Base-by-base conservation (phyloP, 2,113 vertebrate genomes). In the Nothoprocta perdicaria region DNA sequence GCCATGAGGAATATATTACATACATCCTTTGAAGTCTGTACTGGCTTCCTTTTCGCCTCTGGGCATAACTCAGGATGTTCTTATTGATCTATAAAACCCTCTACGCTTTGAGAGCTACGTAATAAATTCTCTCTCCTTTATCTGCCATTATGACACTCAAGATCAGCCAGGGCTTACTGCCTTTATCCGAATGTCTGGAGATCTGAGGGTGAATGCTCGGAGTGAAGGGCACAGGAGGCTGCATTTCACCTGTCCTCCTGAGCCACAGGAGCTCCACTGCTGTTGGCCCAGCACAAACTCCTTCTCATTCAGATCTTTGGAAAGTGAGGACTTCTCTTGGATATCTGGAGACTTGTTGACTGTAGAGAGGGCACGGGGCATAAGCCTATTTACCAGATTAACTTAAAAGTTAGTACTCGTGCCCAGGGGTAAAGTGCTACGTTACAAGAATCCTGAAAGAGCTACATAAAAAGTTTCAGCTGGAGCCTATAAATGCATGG, bases 1-100 rank as follows among this genome's bases (percentile, higher is more conserved):
- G 86, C 93, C 91, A 94, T 96, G 93, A 94, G 94, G 94, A 96
- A 93, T 92, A 80, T 83, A 94, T 96, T 96, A 95, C 85, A 91
- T 55, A 79, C 75, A 15, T 79, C 55, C 94, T 96, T 97, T 97
- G 96, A 96, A 95, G 95, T 95, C 84, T 95, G 75, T 84, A 61
- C 89, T 94, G 89, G 81, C 96, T 96, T 95, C 96, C 94, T 95
- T 93, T 96, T 94, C 84, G 81, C 93, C 88, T 81, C 86, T 79
- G 92, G 95, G 88, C 89, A 90, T 87, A 95, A 91, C 69, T 94
- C 87, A 93, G 92, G 95, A 93, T 94, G 93, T 94, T 93, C 86
- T 92, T 95, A 95, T 80, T 97, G 96, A 96, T 96, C 93, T 96
- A 90, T 95, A 96, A 96, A 96, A 95, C 82, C 58, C 86, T 89